Evolutionary conservation across 2,797 vertebrate species (phyloP).

Genomic region (Lepilemur ruficaudatus): DNA sequence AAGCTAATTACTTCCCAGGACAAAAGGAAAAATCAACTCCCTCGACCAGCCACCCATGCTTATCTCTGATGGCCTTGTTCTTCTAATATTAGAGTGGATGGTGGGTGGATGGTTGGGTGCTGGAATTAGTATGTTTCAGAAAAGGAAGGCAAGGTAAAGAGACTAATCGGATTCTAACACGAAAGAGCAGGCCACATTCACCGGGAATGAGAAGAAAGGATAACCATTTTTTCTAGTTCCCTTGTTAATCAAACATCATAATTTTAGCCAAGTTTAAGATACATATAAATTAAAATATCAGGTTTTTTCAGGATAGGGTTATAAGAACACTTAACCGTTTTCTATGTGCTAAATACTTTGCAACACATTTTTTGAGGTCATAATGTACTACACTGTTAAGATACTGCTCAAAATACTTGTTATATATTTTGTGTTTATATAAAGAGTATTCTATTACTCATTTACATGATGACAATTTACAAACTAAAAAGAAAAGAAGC

Average conservation of each 20-base stretch:
- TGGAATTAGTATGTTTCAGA: neutral
- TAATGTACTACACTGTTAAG: neutral
- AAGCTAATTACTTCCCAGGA: neutral
- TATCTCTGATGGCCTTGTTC: neutral
- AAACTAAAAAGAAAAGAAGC: neutral
- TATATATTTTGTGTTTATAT: neutral
- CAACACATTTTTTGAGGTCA: neutral
- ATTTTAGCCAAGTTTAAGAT: neutral
- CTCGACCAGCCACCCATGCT: neutral
- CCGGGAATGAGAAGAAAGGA: neutral
- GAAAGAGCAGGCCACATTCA: neutral
- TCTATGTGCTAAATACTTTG: neutral
- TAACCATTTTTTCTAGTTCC: neutral
- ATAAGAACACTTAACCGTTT: neutral
- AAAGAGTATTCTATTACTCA: neutral
- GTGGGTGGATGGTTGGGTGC: neutral
- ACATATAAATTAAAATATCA: neutral
- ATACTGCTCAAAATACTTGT: neutral
- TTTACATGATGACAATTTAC: neutral
- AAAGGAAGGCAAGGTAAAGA: neutral
- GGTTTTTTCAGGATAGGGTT: neutral
- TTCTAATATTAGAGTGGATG: neutral
- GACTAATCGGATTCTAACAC: neutral
- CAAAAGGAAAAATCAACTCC: neutral
- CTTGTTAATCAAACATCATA: neutral